Conservation (phyloP, 2,888 invertebrate species). For the Lamellibrachia satsuma region DNA sequence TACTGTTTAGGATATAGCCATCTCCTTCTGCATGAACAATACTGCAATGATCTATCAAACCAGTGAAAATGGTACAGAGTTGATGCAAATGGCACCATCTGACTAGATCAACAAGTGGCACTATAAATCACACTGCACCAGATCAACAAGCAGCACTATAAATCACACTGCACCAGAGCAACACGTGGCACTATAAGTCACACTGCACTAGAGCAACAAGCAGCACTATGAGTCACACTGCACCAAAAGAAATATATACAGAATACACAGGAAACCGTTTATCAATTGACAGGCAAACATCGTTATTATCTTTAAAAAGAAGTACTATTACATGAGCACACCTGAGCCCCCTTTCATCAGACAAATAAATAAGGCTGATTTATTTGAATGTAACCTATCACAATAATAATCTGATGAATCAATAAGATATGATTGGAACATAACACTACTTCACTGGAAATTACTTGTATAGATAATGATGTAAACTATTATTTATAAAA, state of each 20-base stretch:
- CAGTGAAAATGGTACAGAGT: background rate
- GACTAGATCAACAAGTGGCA: background rate
- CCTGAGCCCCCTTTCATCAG: background rate
- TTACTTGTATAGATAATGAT: too few relatives aligned
- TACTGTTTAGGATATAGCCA: background rate
- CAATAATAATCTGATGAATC: too few relatives aligned
- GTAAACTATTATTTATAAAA: background rate
- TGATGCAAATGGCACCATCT: background rate
- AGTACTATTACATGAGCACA: background rate
- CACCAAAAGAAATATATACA: background rate
- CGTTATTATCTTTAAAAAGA: background rate
- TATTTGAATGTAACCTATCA: background rate
- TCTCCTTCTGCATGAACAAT: background rate
- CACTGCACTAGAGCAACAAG: background rate
- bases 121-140: background rate
- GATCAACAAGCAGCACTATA: background rate
- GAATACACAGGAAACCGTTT: background rate
- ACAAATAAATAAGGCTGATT: background rate
- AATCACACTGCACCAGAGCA: background rate
- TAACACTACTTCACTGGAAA: too few relatives aligned
- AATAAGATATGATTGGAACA: too few relatives aligned
- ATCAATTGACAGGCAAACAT: background rate
- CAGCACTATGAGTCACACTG: background rate
- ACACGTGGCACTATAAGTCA: background rate
- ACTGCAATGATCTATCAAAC: background rate